phyloP scores from a whole-genome alignment of 2,888 invertebrate genomes.

The Orchesellides sinensis region DNA sequence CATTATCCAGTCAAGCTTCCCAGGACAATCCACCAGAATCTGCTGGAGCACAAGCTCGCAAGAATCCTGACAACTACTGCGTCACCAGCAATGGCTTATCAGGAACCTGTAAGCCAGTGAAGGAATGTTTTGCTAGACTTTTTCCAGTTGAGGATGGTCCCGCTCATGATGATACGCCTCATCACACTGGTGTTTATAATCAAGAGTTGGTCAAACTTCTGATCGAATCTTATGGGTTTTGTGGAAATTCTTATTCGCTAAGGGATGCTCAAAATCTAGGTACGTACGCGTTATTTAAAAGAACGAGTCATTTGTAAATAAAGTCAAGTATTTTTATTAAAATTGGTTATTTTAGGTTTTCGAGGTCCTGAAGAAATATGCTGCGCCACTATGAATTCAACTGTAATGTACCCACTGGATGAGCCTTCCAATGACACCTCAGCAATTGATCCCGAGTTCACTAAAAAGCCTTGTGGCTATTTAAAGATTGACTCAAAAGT shows the following conservation, averaged over 20 bases:
- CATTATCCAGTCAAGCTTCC: neutral
- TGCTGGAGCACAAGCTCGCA: neutral
- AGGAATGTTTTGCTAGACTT: conserved; percentile 55
- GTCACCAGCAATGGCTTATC: conserved; percentile 21
- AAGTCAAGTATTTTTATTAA: too few species aligned
- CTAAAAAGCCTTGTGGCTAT: conserved; percentile 43
- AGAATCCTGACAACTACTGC: neutral
- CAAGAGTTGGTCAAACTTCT: conserved; percentile 48
- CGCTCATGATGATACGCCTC: conserved; percentile 34
- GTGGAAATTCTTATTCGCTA: conserved; percentile 13
- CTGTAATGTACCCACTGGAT: conserved; percentile 18
- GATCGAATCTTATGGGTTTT: conserved; percentile 58
- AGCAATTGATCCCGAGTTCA: conserved; percentile 4
- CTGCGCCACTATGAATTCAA: neutral
- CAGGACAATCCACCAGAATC: neutral
- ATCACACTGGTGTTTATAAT: conserved; percentile 44
- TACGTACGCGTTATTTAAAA: too few species aligned
- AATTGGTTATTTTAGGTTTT: conserved; percentile 1
- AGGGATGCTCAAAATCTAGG: neutral
- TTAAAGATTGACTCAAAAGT: conserved; percentile 10
- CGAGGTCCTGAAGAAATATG: conserved; percentile 2
- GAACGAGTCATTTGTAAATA: too few species aligned
- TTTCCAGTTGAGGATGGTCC: conserved; percentile 28
- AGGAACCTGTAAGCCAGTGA: conserved; percentile 35
- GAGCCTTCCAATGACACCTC: conserved; percentile 5